phyloP scores from a whole-genome alignment of 2,113 vertebrate species.

The Corynorhinus townsendii region DNA sequence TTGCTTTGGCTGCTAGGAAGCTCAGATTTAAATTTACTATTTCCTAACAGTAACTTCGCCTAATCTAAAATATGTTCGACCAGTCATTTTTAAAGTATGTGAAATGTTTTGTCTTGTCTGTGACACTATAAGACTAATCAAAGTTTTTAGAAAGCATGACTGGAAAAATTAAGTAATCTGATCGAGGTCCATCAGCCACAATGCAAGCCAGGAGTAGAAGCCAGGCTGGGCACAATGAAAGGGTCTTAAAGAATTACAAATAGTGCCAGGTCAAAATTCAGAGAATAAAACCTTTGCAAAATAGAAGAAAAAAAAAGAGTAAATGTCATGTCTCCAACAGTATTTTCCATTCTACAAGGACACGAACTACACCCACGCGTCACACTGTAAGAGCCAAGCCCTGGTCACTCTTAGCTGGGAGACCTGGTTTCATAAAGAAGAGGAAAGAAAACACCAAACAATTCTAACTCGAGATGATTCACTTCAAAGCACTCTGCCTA shows the following conservation, averaged over 20 bases:
- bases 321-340: not conserved
- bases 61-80: not conserved
- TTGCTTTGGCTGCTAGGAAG: constrained; percentile 7
- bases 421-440: not conserved
- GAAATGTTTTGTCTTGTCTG: not conserved
- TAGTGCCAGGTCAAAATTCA: not conserved
- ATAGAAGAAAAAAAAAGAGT: not conserved
- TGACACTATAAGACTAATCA: not conserved
- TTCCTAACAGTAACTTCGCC: not conserved
- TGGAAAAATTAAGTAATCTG: not conserved
- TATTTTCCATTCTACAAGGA: not conserved
- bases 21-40: not conserved
- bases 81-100: not conserved
- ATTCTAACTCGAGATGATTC: not conserved
- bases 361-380: too few species aligned
- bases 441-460: not conserved
- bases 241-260: not conserved
- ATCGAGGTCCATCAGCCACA: not conserved
- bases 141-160: not conserved
- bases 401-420: not conserved
- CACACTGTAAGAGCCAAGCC: not conserved
- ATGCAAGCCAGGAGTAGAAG: not conserved
- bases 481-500: not conserved
- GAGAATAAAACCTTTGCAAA: not conserved
- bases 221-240: not conserved